Conservation (phyloP, 1,140 invertebrate species). For the Brachionus rubens region DNA sequence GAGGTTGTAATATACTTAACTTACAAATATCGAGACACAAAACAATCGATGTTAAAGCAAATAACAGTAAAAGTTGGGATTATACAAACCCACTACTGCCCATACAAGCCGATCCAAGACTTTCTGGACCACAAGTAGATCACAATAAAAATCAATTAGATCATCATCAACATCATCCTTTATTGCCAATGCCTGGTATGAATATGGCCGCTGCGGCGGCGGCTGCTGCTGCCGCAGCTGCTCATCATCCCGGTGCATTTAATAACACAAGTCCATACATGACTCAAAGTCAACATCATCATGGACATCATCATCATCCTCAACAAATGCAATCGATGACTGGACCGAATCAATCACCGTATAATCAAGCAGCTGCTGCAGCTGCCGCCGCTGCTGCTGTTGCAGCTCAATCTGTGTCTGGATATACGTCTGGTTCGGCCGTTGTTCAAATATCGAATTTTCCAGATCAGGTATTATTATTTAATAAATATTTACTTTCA, state of each 20-base stretch:
- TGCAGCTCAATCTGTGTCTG: constrained; percentile 37
- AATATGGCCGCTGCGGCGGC: constrained; percentile 28
- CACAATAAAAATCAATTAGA: constrained; percentile 16
- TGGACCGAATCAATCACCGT: constrained; percentile 27
- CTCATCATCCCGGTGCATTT: neutral
- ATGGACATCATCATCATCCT: neutral
- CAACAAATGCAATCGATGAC: neutral
- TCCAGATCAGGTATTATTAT: constrained; percentile 37
- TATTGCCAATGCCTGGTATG: constrained; percentile 33
- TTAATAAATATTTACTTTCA: neutral
- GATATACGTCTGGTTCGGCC: constrained; percentile 1
- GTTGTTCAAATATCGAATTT: constrained; percentile 46
- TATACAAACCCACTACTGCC: constrained; percentile 74
- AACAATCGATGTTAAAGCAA: constrained; percentile 90
- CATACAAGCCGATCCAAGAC: constrained; percentile 4
- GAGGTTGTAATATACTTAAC: constrained; percentile 85
- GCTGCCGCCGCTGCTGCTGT: constrained; percentile 38
- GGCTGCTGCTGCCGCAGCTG: neutral
- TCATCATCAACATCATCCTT: neutral
- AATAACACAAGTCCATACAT: neutral
- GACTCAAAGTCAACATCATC: neutral
- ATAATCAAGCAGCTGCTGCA: constrained; percentile 20
- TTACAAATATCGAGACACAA: constrained; percentile 96
- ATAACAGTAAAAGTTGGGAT: constrained; percentile 98
- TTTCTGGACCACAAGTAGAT: neutral